These are phyloP conservation scores for Hesperia comma DNA, from an alignment of 2,888 invertebrate genomes.

Conservation along the genomic window DNA sequence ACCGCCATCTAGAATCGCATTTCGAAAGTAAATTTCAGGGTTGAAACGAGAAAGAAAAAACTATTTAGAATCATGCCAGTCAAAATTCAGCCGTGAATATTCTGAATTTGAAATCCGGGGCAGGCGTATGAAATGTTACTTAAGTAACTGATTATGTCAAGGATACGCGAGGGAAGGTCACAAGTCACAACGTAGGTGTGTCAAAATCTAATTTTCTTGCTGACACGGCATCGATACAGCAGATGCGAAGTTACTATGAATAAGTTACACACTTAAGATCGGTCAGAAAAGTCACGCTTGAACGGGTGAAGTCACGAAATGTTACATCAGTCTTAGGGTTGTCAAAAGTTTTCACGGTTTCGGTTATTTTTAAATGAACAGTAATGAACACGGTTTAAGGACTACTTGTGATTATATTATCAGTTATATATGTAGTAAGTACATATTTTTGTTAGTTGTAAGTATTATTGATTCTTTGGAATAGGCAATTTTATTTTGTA, in stretches of 20 bases:
- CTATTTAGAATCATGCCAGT: too few relatives aligned
- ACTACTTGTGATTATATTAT: too few relatives aligned
- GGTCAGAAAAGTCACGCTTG: constrained; percentile 64
- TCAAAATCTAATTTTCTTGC: constrained; percentile 20
- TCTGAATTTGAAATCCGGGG: neutral
- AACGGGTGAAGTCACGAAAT: constrained; percentile 56
- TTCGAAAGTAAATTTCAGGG: too few relatives aligned
- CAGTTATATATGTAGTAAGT: too few relatives aligned
- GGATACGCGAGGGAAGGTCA: neutral
- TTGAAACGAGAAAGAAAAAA: too few relatives aligned
- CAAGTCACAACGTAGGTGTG: neutral
- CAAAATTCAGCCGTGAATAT: too few relatives aligned
- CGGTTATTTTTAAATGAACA: too few relatives aligned
- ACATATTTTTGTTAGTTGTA: too few relatives aligned
- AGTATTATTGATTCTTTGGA: too few relatives aligned
- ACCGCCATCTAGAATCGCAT: too few relatives aligned
- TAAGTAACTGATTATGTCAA: constrained; percentile 1
- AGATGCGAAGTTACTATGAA: constrained; percentile 38
- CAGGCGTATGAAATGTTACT: neutral
- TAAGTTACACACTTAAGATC: constrained; percentile 42
- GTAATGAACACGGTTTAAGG: too few relatives aligned
- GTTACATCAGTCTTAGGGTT: constrained; percentile 58
- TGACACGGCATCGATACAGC: constrained; percentile 24
- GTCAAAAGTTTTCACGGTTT: constrained; percentile 25
- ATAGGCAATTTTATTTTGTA: too few relatives aligned